Evolutionary conservation across 2,797 vertebrate genomes (phyloP).

Genomic region (Aplochiton taeniatus): DNA sequence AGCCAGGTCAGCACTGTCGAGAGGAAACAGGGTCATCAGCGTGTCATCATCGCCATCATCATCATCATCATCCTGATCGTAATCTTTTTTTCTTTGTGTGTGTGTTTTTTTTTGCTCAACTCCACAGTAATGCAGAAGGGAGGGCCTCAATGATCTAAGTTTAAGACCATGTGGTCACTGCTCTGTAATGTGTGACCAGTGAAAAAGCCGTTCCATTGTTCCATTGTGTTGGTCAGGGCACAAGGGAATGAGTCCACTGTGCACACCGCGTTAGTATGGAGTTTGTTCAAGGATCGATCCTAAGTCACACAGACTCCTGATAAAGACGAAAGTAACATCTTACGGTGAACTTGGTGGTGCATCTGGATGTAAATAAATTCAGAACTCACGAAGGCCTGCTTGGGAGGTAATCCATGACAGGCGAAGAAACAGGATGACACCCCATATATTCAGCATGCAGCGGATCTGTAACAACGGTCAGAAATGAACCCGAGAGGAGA

Average conservation of each 20-base stretch:
- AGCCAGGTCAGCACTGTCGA: slow-evolving; percentile 73
- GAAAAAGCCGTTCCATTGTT: too few relatives aligned
- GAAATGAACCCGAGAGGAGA: neutral
- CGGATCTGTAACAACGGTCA: slow-evolving; percentile 58
- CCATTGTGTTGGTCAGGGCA: neutral
- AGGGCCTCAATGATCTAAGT: too few relatives aligned
- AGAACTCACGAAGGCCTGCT: slow-evolving; percentile 70
- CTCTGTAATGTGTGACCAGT: too few relatives aligned
- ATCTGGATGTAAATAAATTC: too few relatives aligned
- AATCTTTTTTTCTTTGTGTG: neutral
- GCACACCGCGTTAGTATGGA: too few relatives aligned
- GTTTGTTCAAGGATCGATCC: too few relatives aligned
- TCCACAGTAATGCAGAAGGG: too few relatives aligned
- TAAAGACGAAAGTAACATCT: too few relatives aligned
- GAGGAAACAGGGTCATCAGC: slow-evolving; percentile 2
- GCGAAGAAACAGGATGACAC: slow-evolving; percentile 74
- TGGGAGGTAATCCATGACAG: slow-evolving; percentile 78
- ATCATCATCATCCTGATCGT: neutral
- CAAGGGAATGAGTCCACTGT: neutral
- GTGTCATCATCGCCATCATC: neutral
- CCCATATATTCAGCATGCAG: slow-evolving; percentile 80
- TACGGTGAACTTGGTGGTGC: too few relatives aligned
- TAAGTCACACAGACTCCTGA: too few relatives aligned
- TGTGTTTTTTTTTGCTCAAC: too few relatives aligned
- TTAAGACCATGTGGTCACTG: too few relatives aligned